Evolutionary conservation across 2,888 invertebrate genomes (phyloP).

Genomic region (Agrotis exclamationis): DNA sequence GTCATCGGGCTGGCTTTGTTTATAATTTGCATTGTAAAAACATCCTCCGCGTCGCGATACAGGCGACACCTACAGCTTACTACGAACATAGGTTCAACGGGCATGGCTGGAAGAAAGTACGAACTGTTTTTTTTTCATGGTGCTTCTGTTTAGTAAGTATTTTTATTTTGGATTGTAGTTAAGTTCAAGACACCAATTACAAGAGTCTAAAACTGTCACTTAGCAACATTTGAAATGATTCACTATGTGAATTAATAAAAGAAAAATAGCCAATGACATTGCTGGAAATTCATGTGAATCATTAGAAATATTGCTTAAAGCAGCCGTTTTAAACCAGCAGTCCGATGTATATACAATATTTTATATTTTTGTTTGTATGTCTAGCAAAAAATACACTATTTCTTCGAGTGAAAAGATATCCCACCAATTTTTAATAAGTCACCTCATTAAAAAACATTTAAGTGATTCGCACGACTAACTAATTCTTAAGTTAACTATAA

Average conservation of each 20-base stretch:
- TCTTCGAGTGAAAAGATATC: not conserved
- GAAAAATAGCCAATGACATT: too few species aligned
- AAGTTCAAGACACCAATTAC: too few species aligned
- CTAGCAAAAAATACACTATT: not conserved
- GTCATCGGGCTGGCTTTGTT: constrained; percentile 84
- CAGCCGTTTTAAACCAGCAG: too few species aligned
- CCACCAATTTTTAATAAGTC: not conserved
- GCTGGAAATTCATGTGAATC: too few species aligned
- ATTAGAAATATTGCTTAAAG: too few species aligned
- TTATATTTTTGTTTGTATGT: too few species aligned
- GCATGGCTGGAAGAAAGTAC: constrained; percentile 70
- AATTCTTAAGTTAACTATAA: constrained; percentile 7
- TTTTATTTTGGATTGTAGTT: too few species aligned
- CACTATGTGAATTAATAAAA: too few species aligned
- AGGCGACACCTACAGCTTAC: constrained; percentile 79
- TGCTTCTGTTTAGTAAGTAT: not conserved
- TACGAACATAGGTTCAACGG: constrained; percentile 62
- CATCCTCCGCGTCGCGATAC: constrained; percentile 83
- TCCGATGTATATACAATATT: too few species aligned
- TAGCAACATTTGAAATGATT: too few species aligned
- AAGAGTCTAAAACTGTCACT: too few species aligned
- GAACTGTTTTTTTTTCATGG: not conserved
- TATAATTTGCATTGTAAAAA: constrained; percentile 87
- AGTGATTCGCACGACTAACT: constrained; percentile 19
- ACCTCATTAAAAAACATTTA: not conserved